These are phyloP conservation scores for Alligator sinensis DNA, from an alignment of 2,113 vertebrate genomes.

Conservation along the genomic window DNA sequence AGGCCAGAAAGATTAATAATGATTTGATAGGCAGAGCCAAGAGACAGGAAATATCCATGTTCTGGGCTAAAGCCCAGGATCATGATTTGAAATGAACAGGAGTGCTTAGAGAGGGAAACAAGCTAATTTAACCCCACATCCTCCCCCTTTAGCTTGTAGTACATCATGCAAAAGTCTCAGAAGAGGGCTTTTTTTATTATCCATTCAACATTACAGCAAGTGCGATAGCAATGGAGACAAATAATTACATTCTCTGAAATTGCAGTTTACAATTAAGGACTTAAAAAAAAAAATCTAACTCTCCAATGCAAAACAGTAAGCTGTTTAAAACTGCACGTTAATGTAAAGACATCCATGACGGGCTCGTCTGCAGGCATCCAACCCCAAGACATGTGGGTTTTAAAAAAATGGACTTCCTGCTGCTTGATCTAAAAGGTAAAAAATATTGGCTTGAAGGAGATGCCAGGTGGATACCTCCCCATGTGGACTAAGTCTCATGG, in stretches of 20 bases:
- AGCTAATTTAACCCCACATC: fast-evolving
- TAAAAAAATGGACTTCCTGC: not conserved
- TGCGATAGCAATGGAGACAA: too few relatives aligned
- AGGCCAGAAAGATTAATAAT: slow-evolving; percentile 70
- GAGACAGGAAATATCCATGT: slow-evolving; percentile 16
- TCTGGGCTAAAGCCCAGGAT: not conserved
- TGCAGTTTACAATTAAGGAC: too few relatives aligned
- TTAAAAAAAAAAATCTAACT: too few relatives aligned
- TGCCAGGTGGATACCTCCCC: too few relatives aligned
- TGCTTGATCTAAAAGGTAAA: too few relatives aligned
- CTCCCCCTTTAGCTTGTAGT: not conserved
- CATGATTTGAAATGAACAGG: not conserved
- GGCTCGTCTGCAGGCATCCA: not conserved
- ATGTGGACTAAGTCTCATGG: too few relatives aligned
- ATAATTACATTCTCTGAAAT: too few relatives aligned
- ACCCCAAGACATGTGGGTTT: not conserved
- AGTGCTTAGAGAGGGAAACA: slow-evolving; percentile 5
- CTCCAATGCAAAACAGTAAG: not conserved
- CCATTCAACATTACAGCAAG: not conserved
- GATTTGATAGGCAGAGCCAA: slow-evolving; percentile 40
- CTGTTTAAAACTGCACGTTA: not conserved
- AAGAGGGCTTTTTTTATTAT: not conserved
- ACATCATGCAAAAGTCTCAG: not conserved
- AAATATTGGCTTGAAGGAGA: too few relatives aligned
- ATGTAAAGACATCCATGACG: not conserved